These are phyloP conservation scores for Helicoverpa zea DNA, from an alignment of 1,140 invertebrate species.

Conservation along the genomic window DNA sequence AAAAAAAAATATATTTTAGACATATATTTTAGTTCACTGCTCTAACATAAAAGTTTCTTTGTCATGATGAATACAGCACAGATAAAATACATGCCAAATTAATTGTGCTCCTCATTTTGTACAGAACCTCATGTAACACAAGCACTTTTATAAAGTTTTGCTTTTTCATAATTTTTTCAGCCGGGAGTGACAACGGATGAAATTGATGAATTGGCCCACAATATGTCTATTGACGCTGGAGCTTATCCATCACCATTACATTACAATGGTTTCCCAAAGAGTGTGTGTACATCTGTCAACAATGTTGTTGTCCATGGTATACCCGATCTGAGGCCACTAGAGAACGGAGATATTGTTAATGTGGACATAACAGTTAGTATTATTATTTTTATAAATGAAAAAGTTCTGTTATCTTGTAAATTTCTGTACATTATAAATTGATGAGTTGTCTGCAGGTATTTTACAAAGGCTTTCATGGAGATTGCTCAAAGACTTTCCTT, in stretches of 20 bases:
- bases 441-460: constrained; percentile 89
- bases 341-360: constrained; percentile 96
- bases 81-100: no score
- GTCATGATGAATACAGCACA: no score
- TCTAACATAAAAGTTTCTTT: no score
- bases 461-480: constrained; percentile 95
- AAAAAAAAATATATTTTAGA: no score
- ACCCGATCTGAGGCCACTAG: constrained; percentile 93
- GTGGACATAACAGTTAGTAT: constrained; percentile 95
- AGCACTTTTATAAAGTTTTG: constrained; percentile 24
- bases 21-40: no score
- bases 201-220: constrained; percentile 93
- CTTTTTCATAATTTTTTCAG: constrained; percentile 84
- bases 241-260: constrained; percentile 97
- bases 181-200: constrained; percentile 95
- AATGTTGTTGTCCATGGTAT: constrained; percentile 98
- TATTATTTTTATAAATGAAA: constrained; percentile 42
- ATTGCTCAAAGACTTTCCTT: constrained; percentile 95
- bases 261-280: constrained; percentile 96
- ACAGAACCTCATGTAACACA: no score
- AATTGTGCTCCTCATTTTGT: neutral
- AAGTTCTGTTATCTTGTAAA: no score
- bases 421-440: no score
- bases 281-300: constrained; percentile 97
- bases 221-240: constrained; percentile 89